phyloP scores from a whole-genome alignment of 2,888 invertebrate species.

The Thysanoteuthis rhombus region DNA sequence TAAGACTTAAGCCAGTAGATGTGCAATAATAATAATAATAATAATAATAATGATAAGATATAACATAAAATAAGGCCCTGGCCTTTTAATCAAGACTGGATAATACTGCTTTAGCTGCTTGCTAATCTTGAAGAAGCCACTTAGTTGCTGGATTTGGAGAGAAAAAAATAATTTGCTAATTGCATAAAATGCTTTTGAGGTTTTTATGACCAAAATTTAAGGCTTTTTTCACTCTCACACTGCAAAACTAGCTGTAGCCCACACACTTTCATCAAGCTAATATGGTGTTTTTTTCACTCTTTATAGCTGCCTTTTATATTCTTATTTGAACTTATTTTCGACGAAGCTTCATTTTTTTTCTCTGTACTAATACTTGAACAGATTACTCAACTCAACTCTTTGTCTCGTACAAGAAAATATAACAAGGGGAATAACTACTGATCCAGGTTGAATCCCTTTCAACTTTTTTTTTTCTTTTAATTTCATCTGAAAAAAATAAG shows the following conservation, averaged over 20 bases:
- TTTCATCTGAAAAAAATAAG: too few relatives aligned
- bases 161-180: not conserved
- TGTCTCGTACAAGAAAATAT: too few relatives aligned
- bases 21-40: not conserved
- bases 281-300: not conserved
- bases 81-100: not conserved
- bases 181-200: not conserved
- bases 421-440: too few relatives aligned
- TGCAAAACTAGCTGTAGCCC: not conserved
- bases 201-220: not conserved
- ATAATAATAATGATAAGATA: not conserved
- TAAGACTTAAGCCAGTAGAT: constrained; percentile 33
- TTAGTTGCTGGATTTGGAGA: not conserved
- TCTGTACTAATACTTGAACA: too few relatives aligned
- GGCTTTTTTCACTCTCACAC: not conserved
- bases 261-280: not conserved
- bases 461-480: too few relatives aligned
- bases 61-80: not conserved
- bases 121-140: not conserved
- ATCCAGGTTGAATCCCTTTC: too few relatives aligned
- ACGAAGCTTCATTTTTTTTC: too few relatives aligned
- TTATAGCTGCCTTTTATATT: not conserved
- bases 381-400: too few relatives aligned
- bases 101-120: not conserved
- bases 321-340: not conserved